Evolutionary conservation across 2,888 invertebrate genomes (phyloP), one percentile per base, ranked within the genome.

Genomic region (Caenorhabditis drosophilae): DNA sequence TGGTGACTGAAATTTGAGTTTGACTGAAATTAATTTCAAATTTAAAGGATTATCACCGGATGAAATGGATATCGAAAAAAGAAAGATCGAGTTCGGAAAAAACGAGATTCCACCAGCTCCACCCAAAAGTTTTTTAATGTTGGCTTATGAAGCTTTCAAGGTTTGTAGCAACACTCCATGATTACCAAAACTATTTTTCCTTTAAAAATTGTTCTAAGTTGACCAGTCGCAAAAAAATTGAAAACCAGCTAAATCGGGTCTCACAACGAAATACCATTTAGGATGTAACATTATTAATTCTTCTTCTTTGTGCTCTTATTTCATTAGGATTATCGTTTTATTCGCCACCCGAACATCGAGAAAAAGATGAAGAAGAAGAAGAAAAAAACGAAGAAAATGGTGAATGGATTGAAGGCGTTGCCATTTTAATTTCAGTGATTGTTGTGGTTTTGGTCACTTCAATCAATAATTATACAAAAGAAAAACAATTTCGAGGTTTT

Each of bases 271-370:
- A 4, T 9, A 36, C 7, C 7, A 15, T 36, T n/a, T 69, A 82
- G 88, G 97, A 98, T 88, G 93, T 96, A 82, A 98, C 97, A 81
- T 90, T 98, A 84, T 95, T 98, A 87, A 97, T 98, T 87, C 89
- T 98, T 86, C 91, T 96, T 88, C 91, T 97, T 86, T 95, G 97
- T 84, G 97, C 97, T 84, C 89, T 97, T 86, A 92, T 98, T 85
- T 98, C 97, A 84, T 89, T 98, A 87, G 93, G 91, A 86, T 90
- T 98, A 87, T 94, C 96, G 52, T 86, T 88, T 81, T 87, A 87
- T 80, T 81, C 82, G 50, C 84, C 85, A 52, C 82, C 82, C n/a
- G n/a, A n/a, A n/a, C n/a, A n/a, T n/a, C n/a, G n/a, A 11, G 79
- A 76, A 27, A 77, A 79, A 25, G 67, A 55, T n/a, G 54, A 61